Evolutionary conservation across 1,140 invertebrate genomes (phyloP).

Genomic region (Monomorium pharaonis): DNA sequence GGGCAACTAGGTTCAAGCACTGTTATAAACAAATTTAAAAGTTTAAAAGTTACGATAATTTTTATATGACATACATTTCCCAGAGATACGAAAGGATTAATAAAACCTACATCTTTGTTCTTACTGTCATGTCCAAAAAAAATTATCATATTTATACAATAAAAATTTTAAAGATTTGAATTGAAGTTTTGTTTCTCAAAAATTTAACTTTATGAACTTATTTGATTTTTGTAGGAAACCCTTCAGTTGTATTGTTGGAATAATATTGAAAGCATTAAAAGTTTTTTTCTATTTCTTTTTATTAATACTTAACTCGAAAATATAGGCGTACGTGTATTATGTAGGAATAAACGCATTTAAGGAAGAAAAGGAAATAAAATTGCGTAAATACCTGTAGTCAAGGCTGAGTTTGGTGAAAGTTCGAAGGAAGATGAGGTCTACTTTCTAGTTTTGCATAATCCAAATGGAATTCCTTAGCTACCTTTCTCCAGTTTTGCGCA

Average conservation of each 20-base stretch:
- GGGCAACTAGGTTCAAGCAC: no score
- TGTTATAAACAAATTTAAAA: no score
- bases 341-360: background rate
- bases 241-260: background rate
- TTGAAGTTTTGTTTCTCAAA: no score
- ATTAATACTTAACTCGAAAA: background rate
- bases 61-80: no score
- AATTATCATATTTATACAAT: no score
- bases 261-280: background rate
- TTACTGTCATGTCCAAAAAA: no score
- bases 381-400: conserved; percentile 84
- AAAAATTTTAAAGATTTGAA: no score
- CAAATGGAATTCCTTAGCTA: conserved; percentile 98
- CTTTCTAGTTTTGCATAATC: conserved; percentile 99
- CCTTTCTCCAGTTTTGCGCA: conserved; percentile 98
- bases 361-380: conserved; percentile 20
- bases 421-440: conserved; percentile 87
- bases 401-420: conserved; percentile 84
- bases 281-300: conserved; percentile 1
- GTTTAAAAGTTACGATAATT: no score
- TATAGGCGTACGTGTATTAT: background rate
- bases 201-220: no score
- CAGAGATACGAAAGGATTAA: no score
- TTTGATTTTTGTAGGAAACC: no score
- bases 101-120: no score